Percentiles rank a stretch among this genome's conserved stretches.
phyloP scores from a whole-genome alignment of 53 echinoderm and acorn worm genomes.

The Temnopleurus reevesii region DNA sequence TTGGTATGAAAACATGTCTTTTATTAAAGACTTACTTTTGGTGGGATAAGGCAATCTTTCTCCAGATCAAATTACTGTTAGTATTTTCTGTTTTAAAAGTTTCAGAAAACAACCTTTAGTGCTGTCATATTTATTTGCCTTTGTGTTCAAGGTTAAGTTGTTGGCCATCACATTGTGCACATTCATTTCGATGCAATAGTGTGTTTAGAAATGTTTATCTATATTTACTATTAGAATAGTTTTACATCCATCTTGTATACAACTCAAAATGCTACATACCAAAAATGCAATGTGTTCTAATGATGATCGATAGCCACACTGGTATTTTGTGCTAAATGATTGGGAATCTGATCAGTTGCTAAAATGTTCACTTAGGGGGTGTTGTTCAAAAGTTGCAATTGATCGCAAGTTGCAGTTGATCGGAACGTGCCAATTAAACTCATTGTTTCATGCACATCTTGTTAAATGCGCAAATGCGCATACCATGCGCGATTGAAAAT shows the following conservation, averaged over 20 bases:
- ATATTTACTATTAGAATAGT: not conserved
- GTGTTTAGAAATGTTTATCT: not conserved
- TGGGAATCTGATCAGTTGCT: no score
- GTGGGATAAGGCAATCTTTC: not conserved
- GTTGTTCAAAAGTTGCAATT: no score
- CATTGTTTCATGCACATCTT: no score
- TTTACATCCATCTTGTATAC: not conserved
- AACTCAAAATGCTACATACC: conserved; percentile 15
- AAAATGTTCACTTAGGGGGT: no score
- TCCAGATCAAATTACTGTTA: not conserved
- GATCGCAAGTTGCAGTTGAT: no score
- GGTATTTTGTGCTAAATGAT: no score
- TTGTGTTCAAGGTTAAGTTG: not conserved
- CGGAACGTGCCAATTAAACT: no score
- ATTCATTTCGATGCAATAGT: not conserved
- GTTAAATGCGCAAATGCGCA: no score
- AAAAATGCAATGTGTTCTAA: no score
- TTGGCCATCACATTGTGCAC: not conserved
- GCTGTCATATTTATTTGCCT: not conserved
- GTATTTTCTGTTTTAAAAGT: not conserved
- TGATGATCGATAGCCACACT: no score
- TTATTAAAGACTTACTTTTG: not conserved
- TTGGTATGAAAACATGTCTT: no score
- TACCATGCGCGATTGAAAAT: no score
- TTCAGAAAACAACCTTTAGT: not conserved